Base-by-base conservation (phyloP, 92 coral and sea anemone genomes). In the Isaurus tuberculatus region DNA sequence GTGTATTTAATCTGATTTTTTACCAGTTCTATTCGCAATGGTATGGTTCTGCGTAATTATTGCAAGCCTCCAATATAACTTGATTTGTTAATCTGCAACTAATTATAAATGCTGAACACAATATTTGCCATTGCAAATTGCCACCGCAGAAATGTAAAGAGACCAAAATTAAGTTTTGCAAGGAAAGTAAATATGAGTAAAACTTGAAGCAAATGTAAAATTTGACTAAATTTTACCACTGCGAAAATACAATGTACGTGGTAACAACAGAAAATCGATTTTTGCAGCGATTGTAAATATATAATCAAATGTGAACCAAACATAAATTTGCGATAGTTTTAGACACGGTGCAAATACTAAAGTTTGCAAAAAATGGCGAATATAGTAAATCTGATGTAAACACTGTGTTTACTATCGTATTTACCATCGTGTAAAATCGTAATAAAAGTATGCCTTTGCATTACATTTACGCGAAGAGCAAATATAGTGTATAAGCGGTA, bases 261-360 rank as follows among this genome's bases (percentile, higher is more conserved):
- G n/a, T 17, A 61, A 20, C 67, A 61, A 61, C 26, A 61, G 67
- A 61, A 61, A 61, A 61, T 61, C 67, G 32, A 61, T 6, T 22
- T 61, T 61, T 61, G 67, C 32, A 61, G 13, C 26, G 67, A 22
- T 11, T 7, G 28, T n/a, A 61, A 61, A 61, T 11, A 61, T 61
- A 37, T 37, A 55, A 55, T 55, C 64, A 61, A 61, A 61, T 61
- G 25, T 61, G 67, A 61, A 61, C 32, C 29, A 61, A 61, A 61
- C 67, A 61, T 4, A 61, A 61, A 61, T 61, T 61, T 61, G 67
- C 67, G 10, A 61, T 61, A 61, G 67, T 55, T 61, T 61, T 61
- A 61, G 1, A 28, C 67, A 61, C 67, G 67, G 32, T 61, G 31
- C 67, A 61, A 61, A 61, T 19, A 61, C 67, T 5, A 61, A 61